Conservation (phyloP, 1,140 invertebrate species). For the Marisa cornuarietis region DNA sequence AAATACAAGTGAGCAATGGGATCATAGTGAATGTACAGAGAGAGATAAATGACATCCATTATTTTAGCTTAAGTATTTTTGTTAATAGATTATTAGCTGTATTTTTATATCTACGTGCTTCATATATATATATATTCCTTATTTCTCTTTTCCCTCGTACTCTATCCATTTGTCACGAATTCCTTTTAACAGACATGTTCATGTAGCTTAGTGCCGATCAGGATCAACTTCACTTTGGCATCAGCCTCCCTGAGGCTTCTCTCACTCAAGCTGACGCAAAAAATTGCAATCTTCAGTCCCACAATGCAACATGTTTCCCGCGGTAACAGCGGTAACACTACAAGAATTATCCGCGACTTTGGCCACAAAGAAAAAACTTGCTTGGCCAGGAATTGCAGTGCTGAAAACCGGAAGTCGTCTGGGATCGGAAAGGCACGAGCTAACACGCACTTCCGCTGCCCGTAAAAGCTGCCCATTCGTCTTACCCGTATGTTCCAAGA, state of each 20-base stretch:
- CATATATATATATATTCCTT: no score
- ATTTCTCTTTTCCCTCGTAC: no score
- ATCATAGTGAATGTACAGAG: no score
- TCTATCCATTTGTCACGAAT: not conserved
- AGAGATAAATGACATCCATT: no score
- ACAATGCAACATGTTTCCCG: conserved; percentile 1
- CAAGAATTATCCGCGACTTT: not conserved
- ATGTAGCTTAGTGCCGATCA: not conserved
- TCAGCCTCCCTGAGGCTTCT: not conserved
- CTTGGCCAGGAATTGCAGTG: conserved; percentile 1
- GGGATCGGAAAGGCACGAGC: conserved; percentile 8
- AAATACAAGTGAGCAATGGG: no score
- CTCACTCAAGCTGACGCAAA: not conserved
- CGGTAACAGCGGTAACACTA: not conserved
- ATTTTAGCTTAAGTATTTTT: no score
- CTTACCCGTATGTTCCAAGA: not conserved
- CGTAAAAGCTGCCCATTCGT: not conserved
- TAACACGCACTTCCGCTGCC: conserved; percentile 9
- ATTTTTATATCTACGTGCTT: no score
- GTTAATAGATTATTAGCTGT: no score
- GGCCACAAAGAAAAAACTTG: not conserved
- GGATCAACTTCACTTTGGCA: not conserved
- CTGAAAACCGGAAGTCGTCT: conserved; percentile 9
- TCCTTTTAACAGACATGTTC: not conserved
- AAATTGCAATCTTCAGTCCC: not conserved